Percentiles rank a stretch among this genome's conserved stretches.
Evolutionary conservation across 1,140 invertebrate genomes (phyloP).

Genomic region (Lepidostoma basale): DNA sequence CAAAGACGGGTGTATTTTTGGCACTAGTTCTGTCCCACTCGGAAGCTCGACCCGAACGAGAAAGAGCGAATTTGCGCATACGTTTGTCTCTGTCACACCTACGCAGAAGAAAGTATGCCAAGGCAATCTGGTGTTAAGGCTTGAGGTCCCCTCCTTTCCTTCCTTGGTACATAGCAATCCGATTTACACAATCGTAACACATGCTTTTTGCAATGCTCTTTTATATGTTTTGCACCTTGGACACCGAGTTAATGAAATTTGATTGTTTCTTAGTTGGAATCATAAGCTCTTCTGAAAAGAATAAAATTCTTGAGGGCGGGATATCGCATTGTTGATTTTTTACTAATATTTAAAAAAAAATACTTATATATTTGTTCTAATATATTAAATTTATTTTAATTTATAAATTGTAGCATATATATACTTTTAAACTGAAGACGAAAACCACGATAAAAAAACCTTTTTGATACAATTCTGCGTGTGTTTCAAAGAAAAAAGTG

Average conservation of each 20-base stretch:
- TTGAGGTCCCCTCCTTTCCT: constrained; percentile 32
- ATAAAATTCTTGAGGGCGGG: neutral
- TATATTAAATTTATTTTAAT: too few relatives aligned
- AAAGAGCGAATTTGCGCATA: neutral
- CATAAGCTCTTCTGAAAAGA: neutral
- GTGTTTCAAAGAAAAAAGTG: too few relatives aligned
- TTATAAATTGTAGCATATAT: too few relatives aligned
- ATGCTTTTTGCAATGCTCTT: neutral
- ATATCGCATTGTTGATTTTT: too few relatives aligned
- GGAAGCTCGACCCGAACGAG: neutral
- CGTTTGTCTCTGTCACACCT: neutral
- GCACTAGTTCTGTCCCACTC: neutral
- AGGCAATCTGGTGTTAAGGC: constrained; percentile 30
- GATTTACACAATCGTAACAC: neutral
- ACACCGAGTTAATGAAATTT: neutral
- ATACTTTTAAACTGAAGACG: too few relatives aligned
- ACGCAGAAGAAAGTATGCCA: constrained; percentile 32
- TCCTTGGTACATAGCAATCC: constrained; percentile 11
- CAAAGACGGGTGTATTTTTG: neutral
- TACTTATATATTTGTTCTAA: too few relatives aligned
- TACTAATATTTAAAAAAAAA: too few relatives aligned
- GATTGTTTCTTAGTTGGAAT: neutral
- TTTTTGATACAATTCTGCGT: too few relatives aligned
- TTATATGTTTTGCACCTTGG: neutral
- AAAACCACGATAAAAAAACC: too few relatives aligned